phyloP scores from a whole-genome alignment of 2,113 vertebrate genomes.

The Ammodytes dubius region DNA sequence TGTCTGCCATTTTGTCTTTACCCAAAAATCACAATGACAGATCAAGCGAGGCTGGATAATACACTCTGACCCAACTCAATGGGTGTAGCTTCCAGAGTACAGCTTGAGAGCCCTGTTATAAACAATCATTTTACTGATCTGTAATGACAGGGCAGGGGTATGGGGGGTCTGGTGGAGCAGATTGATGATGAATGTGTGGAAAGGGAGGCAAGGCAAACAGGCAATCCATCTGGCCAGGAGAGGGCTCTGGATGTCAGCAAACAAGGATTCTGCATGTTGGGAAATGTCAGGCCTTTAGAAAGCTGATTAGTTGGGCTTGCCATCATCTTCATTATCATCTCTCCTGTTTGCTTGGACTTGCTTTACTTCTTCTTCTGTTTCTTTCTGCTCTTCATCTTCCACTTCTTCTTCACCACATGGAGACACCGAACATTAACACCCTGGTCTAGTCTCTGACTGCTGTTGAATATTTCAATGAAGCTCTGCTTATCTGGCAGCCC shows the following conservation, averaged over 20 bases:
- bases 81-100: constrained; percentile 33
- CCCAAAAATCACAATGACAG: constrained; percentile 28
- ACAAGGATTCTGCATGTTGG: constrained; percentile 21
- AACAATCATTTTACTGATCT: constrained; percentile 70
- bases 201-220: constrained; percentile 44
- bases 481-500: constrained; percentile 80
- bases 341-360: constrained; percentile 26
- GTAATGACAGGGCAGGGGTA: constrained; percentile 62
- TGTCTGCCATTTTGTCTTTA: constrained; percentile 14
- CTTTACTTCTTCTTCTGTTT: background rate
- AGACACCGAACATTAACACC: constrained; percentile 76
- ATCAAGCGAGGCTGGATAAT: constrained; percentile 15
- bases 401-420: constrained; percentile 2
- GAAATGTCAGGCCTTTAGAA: constrained; percentile 43
- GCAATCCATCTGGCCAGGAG: constrained; percentile 77
- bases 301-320: constrained; percentile 38
- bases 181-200: constrained; percentile 53
- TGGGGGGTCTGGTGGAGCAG: constrained; percentile 31
- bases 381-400: background rate
- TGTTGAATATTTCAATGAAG: constrained; percentile 87
- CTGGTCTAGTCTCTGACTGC: constrained; percentile 76
- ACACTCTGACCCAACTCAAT: constrained; percentile 24
- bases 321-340: constrained; percentile 38
- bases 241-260: constrained; percentile 83
- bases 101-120: constrained; percentile 50